Conservation (phyloP, 2,113 vertebrate genomes). For the Tricholaema leucomelas region DNA sequence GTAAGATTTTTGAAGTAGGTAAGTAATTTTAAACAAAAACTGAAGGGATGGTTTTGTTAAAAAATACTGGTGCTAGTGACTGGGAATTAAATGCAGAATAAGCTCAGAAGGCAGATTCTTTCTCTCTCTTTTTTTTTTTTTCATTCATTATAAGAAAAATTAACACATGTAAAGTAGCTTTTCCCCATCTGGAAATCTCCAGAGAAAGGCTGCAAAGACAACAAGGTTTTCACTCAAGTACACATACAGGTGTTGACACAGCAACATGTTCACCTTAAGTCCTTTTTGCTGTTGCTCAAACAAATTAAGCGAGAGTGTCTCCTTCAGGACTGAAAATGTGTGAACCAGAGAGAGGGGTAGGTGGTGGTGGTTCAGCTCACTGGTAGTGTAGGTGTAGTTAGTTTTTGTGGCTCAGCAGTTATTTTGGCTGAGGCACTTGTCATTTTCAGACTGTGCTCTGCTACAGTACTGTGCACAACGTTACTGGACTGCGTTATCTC, state of each 20-base stretch:
- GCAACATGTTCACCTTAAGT: accelerated
- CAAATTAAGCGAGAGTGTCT: background rate
- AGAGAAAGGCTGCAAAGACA: background rate
- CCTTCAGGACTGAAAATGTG: background rate
- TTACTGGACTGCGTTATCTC: background rate
- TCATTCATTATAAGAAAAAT: background rate
- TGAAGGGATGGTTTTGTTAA: background rate
- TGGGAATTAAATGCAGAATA: background rate
- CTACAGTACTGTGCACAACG: background rate
- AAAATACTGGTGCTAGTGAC: background rate
- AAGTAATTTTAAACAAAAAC: background rate
- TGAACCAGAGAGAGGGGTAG: background rate
- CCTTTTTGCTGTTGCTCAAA: background rate
- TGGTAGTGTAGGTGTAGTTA: background rate
- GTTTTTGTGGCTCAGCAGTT: background rate
- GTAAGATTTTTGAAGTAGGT: background rate
- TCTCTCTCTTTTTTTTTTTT: background rate
- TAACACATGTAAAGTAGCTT: background rate
- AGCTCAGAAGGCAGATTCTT: background rate
- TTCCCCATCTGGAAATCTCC: background rate
- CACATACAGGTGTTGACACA: accelerated
- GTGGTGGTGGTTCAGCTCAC: background rate
- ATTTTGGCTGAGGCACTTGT: background rate
- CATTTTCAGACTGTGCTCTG: background rate
- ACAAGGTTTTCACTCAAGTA: background rate